Evolutionary conservation across 2,113 vertebrate species (phyloP).

Genomic region (Coryphaenoides rupestris): DNA sequence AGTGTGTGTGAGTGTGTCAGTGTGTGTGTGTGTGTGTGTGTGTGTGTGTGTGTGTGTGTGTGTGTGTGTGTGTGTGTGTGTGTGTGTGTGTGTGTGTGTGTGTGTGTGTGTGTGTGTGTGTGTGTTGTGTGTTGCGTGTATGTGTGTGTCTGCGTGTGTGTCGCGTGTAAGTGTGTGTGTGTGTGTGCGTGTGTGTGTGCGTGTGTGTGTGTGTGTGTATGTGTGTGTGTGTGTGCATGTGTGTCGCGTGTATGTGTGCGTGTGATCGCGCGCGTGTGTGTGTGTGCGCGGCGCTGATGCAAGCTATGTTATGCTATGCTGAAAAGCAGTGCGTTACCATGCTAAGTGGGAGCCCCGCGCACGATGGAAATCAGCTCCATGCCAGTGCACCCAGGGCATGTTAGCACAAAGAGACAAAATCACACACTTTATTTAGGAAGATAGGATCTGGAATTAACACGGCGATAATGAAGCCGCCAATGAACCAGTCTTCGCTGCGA

Average conservation of each 20-base stretch:
- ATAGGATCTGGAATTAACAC: constrained; percentile 59
- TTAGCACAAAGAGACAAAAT: constrained; percentile 59
- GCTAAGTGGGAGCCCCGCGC: constrained; percentile 14
- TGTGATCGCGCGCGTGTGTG: no score
- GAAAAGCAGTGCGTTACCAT: constrained; percentile 12
- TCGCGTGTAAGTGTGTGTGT: no score
- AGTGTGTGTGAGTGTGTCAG: constrained; percentile 5
- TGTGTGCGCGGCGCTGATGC: constrained; percentile 59
- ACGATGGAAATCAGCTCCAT: constrained; percentile 39
- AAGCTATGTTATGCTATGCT: constrained; percentile 49
- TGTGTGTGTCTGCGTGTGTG: no score
- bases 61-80: no score
- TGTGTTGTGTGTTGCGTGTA: no score
- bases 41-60: no score
- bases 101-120: no score
- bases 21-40: constrained; percentile 21
- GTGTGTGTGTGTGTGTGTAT: constrained; percentile 1
- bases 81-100: no score
- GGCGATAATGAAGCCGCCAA: constrained; percentile 47
- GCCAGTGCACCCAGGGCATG: constrained; percentile 61
- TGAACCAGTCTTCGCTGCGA: constrained; percentile 35
- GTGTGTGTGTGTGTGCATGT: constrained; percentile 65
- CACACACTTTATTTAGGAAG: constrained; percentile 63
- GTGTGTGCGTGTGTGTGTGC: constrained; percentile 6
- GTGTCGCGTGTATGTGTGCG: no score